Conservation (phyloP, 2,888 invertebrate species). For the Pandemis corylana region DNA sequence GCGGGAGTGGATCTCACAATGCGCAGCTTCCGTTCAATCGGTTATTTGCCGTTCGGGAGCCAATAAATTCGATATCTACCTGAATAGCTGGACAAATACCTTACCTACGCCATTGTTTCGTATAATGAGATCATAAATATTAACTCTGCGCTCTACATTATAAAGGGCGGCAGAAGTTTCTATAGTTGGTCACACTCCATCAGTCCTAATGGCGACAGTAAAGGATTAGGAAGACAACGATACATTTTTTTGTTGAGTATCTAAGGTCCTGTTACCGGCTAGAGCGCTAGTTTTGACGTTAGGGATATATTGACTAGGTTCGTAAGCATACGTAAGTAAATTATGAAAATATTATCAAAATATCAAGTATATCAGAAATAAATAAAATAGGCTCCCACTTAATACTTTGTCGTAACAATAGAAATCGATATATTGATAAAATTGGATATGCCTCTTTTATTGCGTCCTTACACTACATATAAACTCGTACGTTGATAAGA, state of each 20-base stretch:
- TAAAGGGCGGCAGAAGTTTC: not conserved
- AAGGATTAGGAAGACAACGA: too few relatives aligned
- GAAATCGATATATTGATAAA: slow-evolving; percentile 5
- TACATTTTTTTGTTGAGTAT: too few relatives aligned
- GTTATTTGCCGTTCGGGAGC: slow-evolving; percentile 48
- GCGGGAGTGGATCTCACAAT: slow-evolving; percentile 78
- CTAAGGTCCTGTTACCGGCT: too few relatives aligned
- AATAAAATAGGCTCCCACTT: not conserved
- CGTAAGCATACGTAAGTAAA: too few relatives aligned
- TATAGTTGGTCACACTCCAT: not conserved
- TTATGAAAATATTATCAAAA: not conserved
- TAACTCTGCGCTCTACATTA: not conserved
- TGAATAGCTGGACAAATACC: not conserved
- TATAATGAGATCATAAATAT: not conserved
- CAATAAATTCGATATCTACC: slow-evolving; percentile 17
- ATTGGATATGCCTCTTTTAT: slow-evolving; percentile 1
- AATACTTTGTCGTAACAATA: slow-evolving; percentile 1
- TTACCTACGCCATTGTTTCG: not conserved
- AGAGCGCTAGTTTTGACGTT: too few relatives aligned
- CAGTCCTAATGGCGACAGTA: too few relatives aligned
- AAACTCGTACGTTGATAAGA: slow-evolving; percentile 27
- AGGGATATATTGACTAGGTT: too few relatives aligned
- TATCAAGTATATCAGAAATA: not conserved
- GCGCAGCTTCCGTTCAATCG: slow-evolving; percentile 66
- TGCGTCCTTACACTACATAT: slow-evolving; percentile 19